These are phyloP conservation scores for Turritopsis rubra DNA, from an alignment of 30 jellyfish, hydroid and myxozoan species.

Conservation along the genomic window DNA sequence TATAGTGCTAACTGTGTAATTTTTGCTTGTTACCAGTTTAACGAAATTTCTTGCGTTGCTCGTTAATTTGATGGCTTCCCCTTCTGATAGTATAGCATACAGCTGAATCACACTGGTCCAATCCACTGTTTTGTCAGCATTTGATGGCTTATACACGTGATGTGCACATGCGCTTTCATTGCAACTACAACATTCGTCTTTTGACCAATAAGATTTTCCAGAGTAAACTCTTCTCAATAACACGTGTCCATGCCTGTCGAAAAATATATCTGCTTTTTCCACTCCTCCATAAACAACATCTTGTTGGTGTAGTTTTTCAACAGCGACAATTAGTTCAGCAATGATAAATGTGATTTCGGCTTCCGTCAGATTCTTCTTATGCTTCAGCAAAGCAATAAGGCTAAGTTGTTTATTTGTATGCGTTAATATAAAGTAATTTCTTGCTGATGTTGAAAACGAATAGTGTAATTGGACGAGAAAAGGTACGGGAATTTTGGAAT, in stretches of 20 bases:
- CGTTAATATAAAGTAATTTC: slow-evolving; percentile 43
- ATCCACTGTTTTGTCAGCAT: background rate
- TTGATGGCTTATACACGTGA: background rate
- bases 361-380: slow-evolving; percentile 24
- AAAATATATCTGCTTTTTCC: slow-evolving; percentile 29
- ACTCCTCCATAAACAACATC: slow-evolving; percentile 31
- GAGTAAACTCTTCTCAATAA: slow-evolving; percentile 10
- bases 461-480: slow-evolving; percentile 27
- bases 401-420: slow-evolving; percentile 29
- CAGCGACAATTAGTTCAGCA: slow-evolving; percentile 45
- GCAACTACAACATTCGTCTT: background rate
- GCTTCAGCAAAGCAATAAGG: slow-evolving; percentile 16
- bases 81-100: background rate
- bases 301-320: slow-evolving; percentile 40
- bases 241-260: slow-evolving; percentile 62
- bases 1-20: background rate
- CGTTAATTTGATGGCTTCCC: background rate
- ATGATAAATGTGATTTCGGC: slow-evolving; percentile 30
- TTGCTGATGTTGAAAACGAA: slow-evolving; percentile 50
- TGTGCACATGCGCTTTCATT: background rate
- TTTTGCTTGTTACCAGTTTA: background rate
- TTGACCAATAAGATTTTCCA: slow-evolving; percentile 7
- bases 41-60: background rate
- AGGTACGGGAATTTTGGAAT: background rate
- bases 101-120: background rate